A percentile compares a stretch with the other conserved stretches of the same genome.
Evolutionary conservation across 2,113 vertebrate species (phyloP).

Genomic region (Sakesphorus luctuosus): DNA sequence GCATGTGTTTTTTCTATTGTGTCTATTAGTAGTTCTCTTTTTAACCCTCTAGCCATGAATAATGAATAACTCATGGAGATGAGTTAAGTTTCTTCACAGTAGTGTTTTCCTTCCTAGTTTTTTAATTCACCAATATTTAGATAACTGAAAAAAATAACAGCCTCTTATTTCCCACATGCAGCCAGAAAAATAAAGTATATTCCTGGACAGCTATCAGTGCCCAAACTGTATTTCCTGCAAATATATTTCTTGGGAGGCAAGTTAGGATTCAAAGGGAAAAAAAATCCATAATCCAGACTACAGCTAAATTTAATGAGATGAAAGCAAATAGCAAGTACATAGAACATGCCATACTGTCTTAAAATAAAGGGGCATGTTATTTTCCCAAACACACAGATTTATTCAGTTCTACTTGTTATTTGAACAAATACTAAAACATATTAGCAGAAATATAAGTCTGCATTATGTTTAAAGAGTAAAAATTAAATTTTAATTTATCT

Average conservation of each 20-base stretch:
- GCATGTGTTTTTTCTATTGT: not conserved
- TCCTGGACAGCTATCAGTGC: not conserved
- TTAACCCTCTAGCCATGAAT: not conserved
- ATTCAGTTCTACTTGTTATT: not conserved
- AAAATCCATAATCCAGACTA: not conserved
- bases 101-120: not conserved
- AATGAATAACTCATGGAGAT: not conserved
- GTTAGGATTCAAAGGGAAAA: not conserved
- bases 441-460: not conserved
- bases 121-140: not conserved
- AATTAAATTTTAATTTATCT: not conserved
- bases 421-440: not conserved
- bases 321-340: not conserved
- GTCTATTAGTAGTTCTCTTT: not conserved
- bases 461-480: not conserved
- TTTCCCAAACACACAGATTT: not conserved
- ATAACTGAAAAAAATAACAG: not conserved
- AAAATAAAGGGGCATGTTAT: not conserved
- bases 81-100: not conserved
- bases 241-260: not conserved
- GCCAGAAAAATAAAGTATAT: not conserved
- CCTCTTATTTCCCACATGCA: not conserved
- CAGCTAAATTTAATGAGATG: not conserved
- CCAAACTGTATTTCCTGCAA: not conserved
- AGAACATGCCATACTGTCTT: not conserved